A percentile compares a stretch with the other conserved stretches of the same genome.
phyloP scores from a whole-genome alignment of 2,113 vertebrate species.

The Notothenia coriiceps region DNA sequence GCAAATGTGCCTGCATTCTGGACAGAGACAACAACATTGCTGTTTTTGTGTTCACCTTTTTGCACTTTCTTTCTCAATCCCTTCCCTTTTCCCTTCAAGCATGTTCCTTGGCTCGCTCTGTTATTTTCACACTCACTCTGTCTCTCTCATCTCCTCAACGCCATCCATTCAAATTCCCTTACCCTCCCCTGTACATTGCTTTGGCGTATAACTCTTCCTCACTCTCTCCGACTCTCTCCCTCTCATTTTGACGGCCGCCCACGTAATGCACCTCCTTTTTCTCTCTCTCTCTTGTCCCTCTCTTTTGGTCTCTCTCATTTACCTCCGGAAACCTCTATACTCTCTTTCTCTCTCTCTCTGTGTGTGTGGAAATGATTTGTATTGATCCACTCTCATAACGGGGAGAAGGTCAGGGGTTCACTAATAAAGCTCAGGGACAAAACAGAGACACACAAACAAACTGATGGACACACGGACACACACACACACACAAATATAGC shows the following conservation, averaged over 20 bases:
- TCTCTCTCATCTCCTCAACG: slow-evolving; percentile 37
- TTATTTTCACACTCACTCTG: slow-evolving; percentile 16
- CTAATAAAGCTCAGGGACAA: slow-evolving; percentile 79
- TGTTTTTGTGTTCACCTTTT: background rate
- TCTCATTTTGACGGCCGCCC: slow-evolving; percentile 48
- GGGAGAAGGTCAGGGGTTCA: slow-evolving; percentile 76
- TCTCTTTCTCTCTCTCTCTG: slow-evolving; percentile 7
- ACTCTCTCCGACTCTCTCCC: slow-evolving; percentile 12
- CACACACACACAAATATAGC: slow-evolving; percentile 38
- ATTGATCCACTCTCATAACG: slow-evolving; percentile 70
- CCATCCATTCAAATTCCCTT: slow-evolving; percentile 49
- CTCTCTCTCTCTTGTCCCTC: background rate
- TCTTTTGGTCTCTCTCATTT: slow-evolving; percentile 28
- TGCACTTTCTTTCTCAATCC: background rate
- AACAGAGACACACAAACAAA: slow-evolving; percentile 46
- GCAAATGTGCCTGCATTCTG: background rate
- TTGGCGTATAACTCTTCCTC: slow-evolving; percentile 43
- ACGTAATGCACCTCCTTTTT: slow-evolving; percentile 32
- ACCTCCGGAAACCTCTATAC: slow-evolving; percentile 27
- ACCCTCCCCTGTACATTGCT: slow-evolving; percentile 35
- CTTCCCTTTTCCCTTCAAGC: slow-evolving; percentile 23
- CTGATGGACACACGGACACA: background rate
- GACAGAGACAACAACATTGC: background rate
- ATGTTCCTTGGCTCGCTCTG: slow-evolving; percentile 15
- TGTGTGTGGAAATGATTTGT: slow-evolving; percentile 69